Evolutionary conservation across 2,888 invertebrate genomes (phyloP).

Genomic region (Myathropa florea): DNA sequence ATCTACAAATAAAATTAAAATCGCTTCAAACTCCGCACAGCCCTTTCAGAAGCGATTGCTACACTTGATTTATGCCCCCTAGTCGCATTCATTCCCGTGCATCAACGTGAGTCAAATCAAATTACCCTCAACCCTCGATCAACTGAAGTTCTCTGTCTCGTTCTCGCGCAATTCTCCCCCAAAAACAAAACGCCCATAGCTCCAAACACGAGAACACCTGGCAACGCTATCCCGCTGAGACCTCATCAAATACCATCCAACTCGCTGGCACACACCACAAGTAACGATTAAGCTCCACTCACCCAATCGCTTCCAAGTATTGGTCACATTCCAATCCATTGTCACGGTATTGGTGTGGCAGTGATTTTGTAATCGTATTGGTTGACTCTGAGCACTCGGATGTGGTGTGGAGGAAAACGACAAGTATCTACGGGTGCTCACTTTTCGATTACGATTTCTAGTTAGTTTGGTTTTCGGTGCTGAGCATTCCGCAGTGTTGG

Average conservation of each 20-base stretch:
- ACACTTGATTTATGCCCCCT: neutral
- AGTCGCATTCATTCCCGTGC: neutral
- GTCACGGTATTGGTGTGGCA: constrained; percentile 52
- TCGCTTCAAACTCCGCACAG: neutral
- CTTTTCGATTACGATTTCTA: constrained; percentile 69
- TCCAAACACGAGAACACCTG: constrained; percentile 11
- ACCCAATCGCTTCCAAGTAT: constrained; percentile 25
- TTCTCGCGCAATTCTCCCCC: neutral
- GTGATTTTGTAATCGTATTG: constrained; percentile 68
- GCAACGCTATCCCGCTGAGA: constrained; percentile 57
- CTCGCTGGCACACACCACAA: constrained; percentile 36
- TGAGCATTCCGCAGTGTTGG: constrained; percentile 68
- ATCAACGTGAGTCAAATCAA: constrained; percentile 1
- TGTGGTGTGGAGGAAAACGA: constrained; percentile 11
- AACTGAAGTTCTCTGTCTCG: neutral
- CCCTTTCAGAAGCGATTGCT: constrained; percentile 1
- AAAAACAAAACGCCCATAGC: neutral
- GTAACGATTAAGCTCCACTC: constrained; percentile 64
- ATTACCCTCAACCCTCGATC: constrained; percentile 1
- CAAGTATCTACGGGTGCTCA: constrained; percentile 67
- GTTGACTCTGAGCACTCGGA: constrained; percentile 19
- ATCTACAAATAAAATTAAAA: no score
- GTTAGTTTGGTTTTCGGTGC: constrained; percentile 71
- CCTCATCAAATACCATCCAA: constrained; percentile 16
- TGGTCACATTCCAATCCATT: constrained; percentile 67